Evolutionary conservation across 1,140 invertebrate genomes (phyloP).

Genomic region (Cataglyphis hispanica): DNA sequence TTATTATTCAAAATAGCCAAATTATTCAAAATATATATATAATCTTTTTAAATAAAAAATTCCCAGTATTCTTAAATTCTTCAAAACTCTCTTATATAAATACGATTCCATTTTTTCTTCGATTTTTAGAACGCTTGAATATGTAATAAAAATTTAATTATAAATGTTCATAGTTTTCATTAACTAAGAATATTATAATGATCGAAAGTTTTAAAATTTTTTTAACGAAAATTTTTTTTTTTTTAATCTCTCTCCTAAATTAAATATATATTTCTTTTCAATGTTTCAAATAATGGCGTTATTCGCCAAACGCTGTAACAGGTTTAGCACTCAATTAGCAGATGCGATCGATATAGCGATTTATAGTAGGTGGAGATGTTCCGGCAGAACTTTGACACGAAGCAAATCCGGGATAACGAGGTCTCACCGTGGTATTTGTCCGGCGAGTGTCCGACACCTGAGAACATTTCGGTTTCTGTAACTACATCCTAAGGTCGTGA

Average conservation of each 20-base stretch:
- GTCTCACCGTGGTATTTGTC: slow-evolving; percentile 48
- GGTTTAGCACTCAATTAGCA: slow-evolving; percentile 45
- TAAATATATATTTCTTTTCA: neutral
- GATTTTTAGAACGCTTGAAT: neutral
- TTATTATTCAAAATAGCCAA: neutral
- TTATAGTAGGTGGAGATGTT: slow-evolving; percentile 27
- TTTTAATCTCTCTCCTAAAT: neutral
- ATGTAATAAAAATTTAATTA: neutral
- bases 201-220: neutral
- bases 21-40: neutral
- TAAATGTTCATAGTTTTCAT: neutral
- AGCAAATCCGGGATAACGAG: slow-evolving; percentile 56
- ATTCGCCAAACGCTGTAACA: neutral
- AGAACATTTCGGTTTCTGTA: slow-evolving; percentile 62
- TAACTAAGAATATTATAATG: neutral
- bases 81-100: neutral
- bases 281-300: neutral
- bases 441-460: slow-evolving; percentile 52
- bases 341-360: slow-evolving; percentile 33
- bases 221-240: neutral
- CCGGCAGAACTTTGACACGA: slow-evolving; percentile 45
- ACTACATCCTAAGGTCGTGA: slow-evolving; percentile 58
- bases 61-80: neutral
- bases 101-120: neutral
- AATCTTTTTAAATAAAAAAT: neutral